These are phyloP conservation scores for Blomia tropicalis DNA, from an alignment of 2,888 invertebrate genomes.

Conservation along the genomic window DNA sequence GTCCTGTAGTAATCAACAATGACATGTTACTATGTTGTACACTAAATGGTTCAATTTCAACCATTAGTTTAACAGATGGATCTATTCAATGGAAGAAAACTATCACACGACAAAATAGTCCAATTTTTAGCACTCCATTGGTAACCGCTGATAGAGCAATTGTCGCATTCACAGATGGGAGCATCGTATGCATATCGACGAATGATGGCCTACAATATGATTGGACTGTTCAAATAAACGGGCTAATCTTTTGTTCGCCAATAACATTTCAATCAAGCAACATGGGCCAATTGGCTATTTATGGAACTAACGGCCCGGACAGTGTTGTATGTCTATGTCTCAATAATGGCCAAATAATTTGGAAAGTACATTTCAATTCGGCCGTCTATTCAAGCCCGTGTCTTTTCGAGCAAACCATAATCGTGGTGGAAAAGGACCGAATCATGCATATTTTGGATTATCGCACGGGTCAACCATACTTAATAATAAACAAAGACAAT, in stretches of 20 bases:
- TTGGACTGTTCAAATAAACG: background rate
- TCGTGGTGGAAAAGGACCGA: background rate
- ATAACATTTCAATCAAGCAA: background rate
- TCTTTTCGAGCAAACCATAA: background rate
- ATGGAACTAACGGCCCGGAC: background rate
- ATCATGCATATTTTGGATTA: background rate
- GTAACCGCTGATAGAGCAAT: background rate
- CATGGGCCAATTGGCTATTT: background rate
- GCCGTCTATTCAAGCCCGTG: background rate
- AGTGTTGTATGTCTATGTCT: background rate
- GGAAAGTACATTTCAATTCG: background rate
- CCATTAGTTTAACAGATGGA: background rate
- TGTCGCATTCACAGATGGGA: background rate
- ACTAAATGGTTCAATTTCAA: background rate
- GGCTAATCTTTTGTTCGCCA: background rate
- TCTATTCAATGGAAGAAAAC: background rate
- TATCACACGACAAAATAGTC: background rate
- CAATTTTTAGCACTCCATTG: constrained; percentile 3
- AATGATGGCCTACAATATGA: background rate
- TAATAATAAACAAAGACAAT: background rate
- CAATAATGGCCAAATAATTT: background rate
- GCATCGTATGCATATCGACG: background rate
- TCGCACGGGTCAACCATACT: background rate
- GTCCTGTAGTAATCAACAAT: background rate
- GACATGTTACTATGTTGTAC: background rate